Evolutionary conservation across 2,888 invertebrate species (phyloP).

Genomic region (Deilephila elpenor): DNA sequence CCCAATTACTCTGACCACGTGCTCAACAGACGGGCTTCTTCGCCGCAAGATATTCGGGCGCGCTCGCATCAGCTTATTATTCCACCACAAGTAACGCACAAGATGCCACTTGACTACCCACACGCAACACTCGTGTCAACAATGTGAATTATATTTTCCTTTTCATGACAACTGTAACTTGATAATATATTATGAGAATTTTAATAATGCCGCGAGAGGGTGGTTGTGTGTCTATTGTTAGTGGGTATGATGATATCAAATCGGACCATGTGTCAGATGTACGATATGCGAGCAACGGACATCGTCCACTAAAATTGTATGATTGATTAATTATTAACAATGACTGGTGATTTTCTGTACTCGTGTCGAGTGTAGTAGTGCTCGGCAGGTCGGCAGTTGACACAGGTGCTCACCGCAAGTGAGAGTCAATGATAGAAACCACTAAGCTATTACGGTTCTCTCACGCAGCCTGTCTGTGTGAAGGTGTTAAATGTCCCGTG

Average conservation of each 20-base stretch:
- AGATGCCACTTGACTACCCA: not conserved
- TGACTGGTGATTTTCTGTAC: not conserved
- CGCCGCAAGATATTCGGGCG: not conserved
- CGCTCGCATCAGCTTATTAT: not conserved
- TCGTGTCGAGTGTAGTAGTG: not conserved
- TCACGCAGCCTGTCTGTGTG: slow-evolving; percentile 15
- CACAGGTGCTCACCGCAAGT: not conserved
- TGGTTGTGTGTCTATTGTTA: no score
- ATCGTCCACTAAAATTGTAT: no score
- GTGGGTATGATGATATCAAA: no score
- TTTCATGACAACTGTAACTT: not conserved
- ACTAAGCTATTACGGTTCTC: slow-evolving; percentile 15
- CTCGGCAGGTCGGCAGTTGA: not conserved
- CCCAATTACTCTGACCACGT: slow-evolving; percentile 15
- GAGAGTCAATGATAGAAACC: slow-evolving; percentile 5
- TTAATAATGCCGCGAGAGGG: no score
- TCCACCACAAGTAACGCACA: not conserved
- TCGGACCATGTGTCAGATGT: no score
- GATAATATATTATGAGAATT: no score
- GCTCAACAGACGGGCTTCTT: not conserved
- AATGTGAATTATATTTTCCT: not conserved
- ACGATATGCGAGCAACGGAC: no score
- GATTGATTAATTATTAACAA: not conserved
- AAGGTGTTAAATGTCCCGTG: slow-evolving; percentile 23
- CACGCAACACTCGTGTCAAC: not conserved